Evolutionary conservation across 2,888 invertebrate genomes (phyloP).

Genomic region (Lycophotia porphyrea): DNA sequence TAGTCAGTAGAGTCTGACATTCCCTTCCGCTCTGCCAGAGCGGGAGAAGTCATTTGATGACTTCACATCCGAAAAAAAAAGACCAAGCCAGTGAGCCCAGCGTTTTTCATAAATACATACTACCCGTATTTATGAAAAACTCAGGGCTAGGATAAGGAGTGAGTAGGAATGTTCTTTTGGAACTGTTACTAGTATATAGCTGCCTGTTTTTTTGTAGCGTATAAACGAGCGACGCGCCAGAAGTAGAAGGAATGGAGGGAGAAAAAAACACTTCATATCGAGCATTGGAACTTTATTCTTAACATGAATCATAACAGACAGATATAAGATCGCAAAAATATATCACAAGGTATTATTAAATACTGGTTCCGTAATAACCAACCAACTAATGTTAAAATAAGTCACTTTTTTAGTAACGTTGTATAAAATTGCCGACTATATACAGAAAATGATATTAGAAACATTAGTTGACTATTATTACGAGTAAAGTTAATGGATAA

Average conservation of each 20-base stretch:
- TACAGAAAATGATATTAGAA: slow-evolving; percentile 31
- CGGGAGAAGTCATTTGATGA: too few species aligned
- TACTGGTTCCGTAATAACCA: slow-evolving; percentile 39
- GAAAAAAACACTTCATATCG: slow-evolving; percentile 62
- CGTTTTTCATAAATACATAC: too few species aligned
- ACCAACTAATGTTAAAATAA: slow-evolving; percentile 24
- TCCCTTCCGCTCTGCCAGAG: too few species aligned
- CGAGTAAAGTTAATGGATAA: slow-evolving; percentile 28
- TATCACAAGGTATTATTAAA: slow-evolving; percentile 63
- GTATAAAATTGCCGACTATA: slow-evolving; percentile 23
- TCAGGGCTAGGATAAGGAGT: too few species aligned
- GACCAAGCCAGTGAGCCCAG: too few species aligned
- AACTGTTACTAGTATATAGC: background rate
- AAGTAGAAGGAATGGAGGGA: background rate
- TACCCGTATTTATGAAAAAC: too few species aligned
- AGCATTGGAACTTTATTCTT: slow-evolving; percentile 83
- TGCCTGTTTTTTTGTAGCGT: background rate
- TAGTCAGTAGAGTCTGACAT: too few species aligned
- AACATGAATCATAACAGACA: slow-evolving; percentile 59
- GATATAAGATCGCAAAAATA: slow-evolving; percentile 51
- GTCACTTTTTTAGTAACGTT: slow-evolving; percentile 8
- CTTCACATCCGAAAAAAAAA: too few species aligned
- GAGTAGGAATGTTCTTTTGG: too few species aligned
- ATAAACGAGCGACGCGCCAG: background rate
- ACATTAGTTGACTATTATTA: slow-evolving; percentile 42